Evolutionary conservation across 2,113 vertebrate species (phyloP).

Genomic region (Coryphaenoides rupestris): DNA sequence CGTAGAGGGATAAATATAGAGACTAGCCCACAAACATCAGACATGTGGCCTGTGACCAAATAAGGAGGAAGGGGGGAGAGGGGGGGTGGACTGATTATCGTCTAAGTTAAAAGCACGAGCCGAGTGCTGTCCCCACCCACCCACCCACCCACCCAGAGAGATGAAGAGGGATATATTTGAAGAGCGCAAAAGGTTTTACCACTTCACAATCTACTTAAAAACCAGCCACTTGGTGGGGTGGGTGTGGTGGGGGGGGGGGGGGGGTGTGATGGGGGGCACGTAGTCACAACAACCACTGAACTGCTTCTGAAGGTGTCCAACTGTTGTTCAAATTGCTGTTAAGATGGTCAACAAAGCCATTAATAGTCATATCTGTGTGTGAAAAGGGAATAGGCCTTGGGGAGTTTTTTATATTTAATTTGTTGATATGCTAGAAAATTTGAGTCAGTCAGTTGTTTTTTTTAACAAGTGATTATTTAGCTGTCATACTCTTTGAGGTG

Average conservation of each 20-base stretch:
- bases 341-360: neutral
- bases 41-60: too few relatives aligned
- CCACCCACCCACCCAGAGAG: slow-evolving; percentile 7
- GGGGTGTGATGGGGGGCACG: neutral
- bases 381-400: neutral
- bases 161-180: slow-evolving; percentile 49
- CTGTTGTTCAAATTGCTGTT: neutral
- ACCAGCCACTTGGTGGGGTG: neutral
- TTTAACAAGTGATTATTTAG: neutral
- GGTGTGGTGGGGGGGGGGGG: too few relatives aligned
- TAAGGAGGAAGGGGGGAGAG: too few relatives aligned
- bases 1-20: slow-evolving; percentile 9
- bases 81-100: too few relatives aligned
- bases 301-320: slow-evolving; percentile 2
- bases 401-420: neutral
- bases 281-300: slow-evolving; percentile 5
- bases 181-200: slow-evolving; percentile 42
- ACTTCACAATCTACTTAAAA: slow-evolving; percentile 24
- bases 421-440: neutral
- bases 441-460: neutral
- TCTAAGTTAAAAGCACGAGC: neutral
- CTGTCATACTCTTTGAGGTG: neutral
- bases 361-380: neutral
- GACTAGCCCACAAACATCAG: neutral
- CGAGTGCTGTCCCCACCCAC: neutral